Evolutionary conservation across 92 coral and sea anemone genomes (phyloP).

Genomic region (Anthopleura xanthogrammica): DNA sequence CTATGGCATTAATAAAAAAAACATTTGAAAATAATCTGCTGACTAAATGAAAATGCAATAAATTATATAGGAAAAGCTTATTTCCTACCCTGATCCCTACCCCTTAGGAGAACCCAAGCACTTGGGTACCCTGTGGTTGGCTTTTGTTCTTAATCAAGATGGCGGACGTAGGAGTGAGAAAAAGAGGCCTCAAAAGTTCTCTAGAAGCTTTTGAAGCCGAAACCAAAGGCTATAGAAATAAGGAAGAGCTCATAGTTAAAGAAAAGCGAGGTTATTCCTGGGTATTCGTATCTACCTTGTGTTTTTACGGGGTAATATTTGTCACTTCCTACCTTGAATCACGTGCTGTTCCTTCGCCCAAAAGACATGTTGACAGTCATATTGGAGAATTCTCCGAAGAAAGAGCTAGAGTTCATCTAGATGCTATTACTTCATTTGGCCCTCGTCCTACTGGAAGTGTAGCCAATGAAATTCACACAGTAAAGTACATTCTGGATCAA

Average conservation of each 20-base stretch:
- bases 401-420: slow-evolving; percentile 81
- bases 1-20: too few species aligned
- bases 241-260: background rate
- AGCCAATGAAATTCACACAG: slow-evolving; percentile 88
- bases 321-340: slow-evolving; percentile 49
- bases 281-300: slow-evolving; percentile 44
- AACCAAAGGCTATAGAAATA: background rate
- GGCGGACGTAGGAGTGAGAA: slow-evolving; percentile 13
- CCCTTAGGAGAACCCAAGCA: background rate
- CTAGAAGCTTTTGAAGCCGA: background rate
- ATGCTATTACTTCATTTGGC: slow-evolving; percentile 77
- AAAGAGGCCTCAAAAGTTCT: background rate
- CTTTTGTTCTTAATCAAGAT: slow-evolving; percentile 1
- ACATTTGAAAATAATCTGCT: too few species aligned
- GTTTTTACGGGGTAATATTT: slow-evolving; percentile 46
- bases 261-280: slow-evolving; percentile 20
- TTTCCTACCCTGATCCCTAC: background rate
- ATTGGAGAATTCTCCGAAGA: slow-evolving; percentile 84
- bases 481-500: slow-evolving; percentile 68
- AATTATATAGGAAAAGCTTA: too few species aligned
- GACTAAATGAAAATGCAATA: too few species aligned
- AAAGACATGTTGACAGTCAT: slow-evolving; percentile 43
- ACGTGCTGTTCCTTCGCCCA: slow-evolving; percentile 70
- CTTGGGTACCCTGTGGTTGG: background rate
- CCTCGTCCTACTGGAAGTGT: slow-evolving; percentile 92